Base-by-base conservation (phyloP, 2,797 vertebrate species). In the Cyprinodon diabolis region DNA sequence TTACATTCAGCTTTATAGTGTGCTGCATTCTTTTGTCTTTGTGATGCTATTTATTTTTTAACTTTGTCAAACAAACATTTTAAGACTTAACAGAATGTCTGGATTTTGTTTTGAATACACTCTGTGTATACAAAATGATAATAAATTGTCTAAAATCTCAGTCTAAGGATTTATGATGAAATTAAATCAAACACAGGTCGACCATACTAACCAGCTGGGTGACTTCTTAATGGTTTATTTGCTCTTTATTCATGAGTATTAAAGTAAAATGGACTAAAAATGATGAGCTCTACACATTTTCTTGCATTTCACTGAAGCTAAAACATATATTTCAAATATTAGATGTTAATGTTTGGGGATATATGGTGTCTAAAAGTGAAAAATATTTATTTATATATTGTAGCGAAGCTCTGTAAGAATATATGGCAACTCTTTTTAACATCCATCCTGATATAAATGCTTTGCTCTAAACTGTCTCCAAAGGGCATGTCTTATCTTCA, bases 401-500 rank as follows among this genome's bases (percentile, higher is more conserved):
- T 1, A n/a, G 11, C 37, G 7, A n/a, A 63, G 40, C 11, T 63
- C 5, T 63, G 37, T 6, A 45, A 63, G 2, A 45, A 12, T 5
- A 45, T 13, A 45, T 40, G 8, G 17, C 17, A 40, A 30, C 30
- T 63, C 10, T 63, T 12, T 43, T 43, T n/a, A 30, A 60, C 30
- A 17, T 4, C 35, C 35, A 21, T 60, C 37, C 40, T 63, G 21
- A 15, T 17, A 2, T 23, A 66, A 23, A 13, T 43, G 37, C 48
- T 4, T 23, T 63, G 30, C 40, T 71, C 9, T 21, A 9, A 52
- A 35, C 0, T 54, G 21, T 71, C 23, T n/a, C 60, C 1, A 23
- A 77, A 99, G 98, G 98, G 98, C 7, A 98, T 99, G 98, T 98
- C 97, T 0, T 99, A 99, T 71, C 94, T 99, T 37, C 98, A 99